phyloP scores from a whole-genome alignment of 2,888 invertebrate species.

The Deilephila elpenor region DNA sequence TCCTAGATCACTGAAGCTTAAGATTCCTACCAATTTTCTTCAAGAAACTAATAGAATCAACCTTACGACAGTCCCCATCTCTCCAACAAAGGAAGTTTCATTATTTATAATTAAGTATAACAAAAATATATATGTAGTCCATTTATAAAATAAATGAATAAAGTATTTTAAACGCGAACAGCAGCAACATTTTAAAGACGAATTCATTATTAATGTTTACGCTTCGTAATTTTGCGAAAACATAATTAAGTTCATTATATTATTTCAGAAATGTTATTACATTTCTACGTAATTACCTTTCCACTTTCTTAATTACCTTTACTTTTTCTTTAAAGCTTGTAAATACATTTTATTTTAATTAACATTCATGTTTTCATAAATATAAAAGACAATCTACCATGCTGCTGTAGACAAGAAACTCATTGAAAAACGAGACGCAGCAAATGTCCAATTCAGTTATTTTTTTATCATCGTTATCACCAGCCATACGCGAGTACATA shows the following conservation, averaged over 20 bases:
- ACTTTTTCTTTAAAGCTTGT: neutral
- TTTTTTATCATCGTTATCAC: no score
- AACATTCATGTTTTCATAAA: neutral
- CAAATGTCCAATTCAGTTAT: no score
- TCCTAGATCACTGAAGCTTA: no score
- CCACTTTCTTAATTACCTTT: neutral
- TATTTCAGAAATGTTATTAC: neutral
- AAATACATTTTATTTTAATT: neutral
- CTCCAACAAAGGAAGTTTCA: no score
- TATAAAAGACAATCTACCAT: neutral
- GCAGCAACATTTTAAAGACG: neutral
- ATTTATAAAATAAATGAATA: neutral
- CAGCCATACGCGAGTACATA: no score
- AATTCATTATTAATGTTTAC: neutral
- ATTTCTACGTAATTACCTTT: constrained; percentile 6
- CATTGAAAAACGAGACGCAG: no score
- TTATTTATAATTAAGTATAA: neutral
- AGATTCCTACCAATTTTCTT: no score
- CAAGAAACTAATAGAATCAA: no score
- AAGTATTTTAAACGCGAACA: neutral
- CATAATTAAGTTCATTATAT: constrained; percentile 6
- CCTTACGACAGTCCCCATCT: no score
- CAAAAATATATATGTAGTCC: neutral
- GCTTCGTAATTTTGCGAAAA: neutral
- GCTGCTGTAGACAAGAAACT: no score